A percentile compares a stretch with the other conserved stretches of the same genome.
These are phyloP conservation scores for Manis crassicaudata DNA, from an alignment of 2,797 vertebrate species.

Conservation along the genomic window DNA sequence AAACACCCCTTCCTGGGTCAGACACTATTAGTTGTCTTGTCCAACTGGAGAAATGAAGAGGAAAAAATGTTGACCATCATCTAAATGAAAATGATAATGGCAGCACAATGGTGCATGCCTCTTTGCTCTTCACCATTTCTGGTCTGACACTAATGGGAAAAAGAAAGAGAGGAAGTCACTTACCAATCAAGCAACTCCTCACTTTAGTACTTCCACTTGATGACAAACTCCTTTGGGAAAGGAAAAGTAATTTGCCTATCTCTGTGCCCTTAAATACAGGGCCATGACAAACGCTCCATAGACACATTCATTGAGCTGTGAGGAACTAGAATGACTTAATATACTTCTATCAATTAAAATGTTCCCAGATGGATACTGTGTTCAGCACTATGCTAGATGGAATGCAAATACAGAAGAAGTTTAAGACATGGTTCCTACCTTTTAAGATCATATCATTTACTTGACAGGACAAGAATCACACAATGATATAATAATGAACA, in stretches of 20 bases:
- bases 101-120: neutral
- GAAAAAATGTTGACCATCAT: neutral
- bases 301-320: neutral
- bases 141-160: neutral
- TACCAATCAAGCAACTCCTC: neutral
- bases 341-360: conserved; percentile 2
- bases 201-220: neutral
- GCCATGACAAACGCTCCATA: neutral
- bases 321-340: neutral
- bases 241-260: neutral
- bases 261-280: neutral
- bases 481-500: conserved; percentile 67
- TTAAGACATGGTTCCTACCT: conserved; percentile 21
- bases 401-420: neutral
- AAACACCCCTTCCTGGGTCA: neutral
- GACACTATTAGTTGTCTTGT: neutral
- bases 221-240: neutral
- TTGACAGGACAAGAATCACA: conserved; percentile 46
- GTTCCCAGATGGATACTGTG: neutral
- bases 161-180: neutral
- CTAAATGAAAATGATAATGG: neutral
- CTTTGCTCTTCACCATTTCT: neutral
- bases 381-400: neutral
- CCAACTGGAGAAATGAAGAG: neutral
- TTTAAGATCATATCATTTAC: conserved; percentile 59